Evolutionary conservation across 2,797 vertebrate genomes (phyloP), one percentile per base, ranked within the genome.

Genomic region (Acrossocheilus fasciatus): DNA sequence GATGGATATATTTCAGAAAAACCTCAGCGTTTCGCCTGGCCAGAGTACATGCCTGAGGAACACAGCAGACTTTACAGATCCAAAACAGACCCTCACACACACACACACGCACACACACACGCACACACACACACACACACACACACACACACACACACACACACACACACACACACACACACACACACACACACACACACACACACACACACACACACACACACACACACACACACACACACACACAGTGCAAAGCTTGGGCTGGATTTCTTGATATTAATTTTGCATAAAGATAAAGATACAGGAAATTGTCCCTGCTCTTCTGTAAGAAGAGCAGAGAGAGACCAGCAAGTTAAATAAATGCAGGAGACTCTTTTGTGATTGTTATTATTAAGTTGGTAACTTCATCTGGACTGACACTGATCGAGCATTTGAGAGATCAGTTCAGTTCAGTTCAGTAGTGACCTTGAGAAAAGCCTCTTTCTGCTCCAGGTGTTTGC

Each of bases 1-100:
- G 96, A 94, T 99, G 98, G 92, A 99, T 99, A 94, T 99, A 99
- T 94, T 99, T 99, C 86, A 99, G 97, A 87, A 99, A 99, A 23
- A 99, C 98, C 92, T 99, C 98, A 0, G 98, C 98, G 0, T 99
- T 99, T 90, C 98, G 96, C 72, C 98, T 95, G 20, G 98, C 98
- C 91, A 97, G 91, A 0, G 97, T 97, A 23, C 97, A 97, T 23
- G 97, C 97, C 97, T 97, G 89, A 78, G 86, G 70, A 41, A 34
- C 74, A 73, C 47, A 62, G 30, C 41, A 20, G 50, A 86, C 30
- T 64, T 81, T 34, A 73, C 54, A 86, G 18, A 26, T 62, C 47
- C 30, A 30, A n/a, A 81, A 72, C 36, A 81, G 59, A 79, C 59
- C n/a, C 72, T 39, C 43, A 68, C n/a, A 72, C 20, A 4, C n/a